Conservation (phyloP, 2,113 vertebrate genomes). For the Oreochromis aureus region DNA sequence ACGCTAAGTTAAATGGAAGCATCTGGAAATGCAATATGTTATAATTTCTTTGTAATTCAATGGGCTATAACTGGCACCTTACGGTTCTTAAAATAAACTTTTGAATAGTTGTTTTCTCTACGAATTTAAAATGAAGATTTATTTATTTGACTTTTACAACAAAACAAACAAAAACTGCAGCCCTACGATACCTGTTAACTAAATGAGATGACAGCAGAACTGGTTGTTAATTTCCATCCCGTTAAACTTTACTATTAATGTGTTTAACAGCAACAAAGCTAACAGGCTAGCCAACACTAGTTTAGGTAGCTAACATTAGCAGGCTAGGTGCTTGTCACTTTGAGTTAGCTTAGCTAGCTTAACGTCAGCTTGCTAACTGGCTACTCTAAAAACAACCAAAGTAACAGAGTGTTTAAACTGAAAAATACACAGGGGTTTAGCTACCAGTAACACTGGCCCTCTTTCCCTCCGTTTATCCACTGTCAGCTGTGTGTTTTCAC, state of each 20-base stretch:
- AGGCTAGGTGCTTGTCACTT: constrained; percentile 3
- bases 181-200: background rate
- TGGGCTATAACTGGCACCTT: background rate
- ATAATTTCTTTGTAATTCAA: background rate
- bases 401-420: background rate
- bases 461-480: constrained; percentile 9
- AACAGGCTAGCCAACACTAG: constrained; percentile 10
- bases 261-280: background rate
- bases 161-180: background rate
- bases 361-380: background rate
- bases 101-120: background rate
- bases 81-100: background rate
- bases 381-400: background rate
- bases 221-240: fast-evolving
- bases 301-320: constrained; percentile 34
- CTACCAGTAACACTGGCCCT: background rate
- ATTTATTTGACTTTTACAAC: background rate
- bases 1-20: background rate
- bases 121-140: background rate
- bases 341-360: constrained; percentile 25
- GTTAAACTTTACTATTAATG: background rate
- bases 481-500: constrained; percentile 28
- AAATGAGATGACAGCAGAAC: background rate
- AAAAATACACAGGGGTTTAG: background rate
- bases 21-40: background rate